These are phyloP conservation scores for Drosophila watanabei DNA, from an alignment of 1,140 invertebrate genomes.

Conservation along the genomic window DNA sequence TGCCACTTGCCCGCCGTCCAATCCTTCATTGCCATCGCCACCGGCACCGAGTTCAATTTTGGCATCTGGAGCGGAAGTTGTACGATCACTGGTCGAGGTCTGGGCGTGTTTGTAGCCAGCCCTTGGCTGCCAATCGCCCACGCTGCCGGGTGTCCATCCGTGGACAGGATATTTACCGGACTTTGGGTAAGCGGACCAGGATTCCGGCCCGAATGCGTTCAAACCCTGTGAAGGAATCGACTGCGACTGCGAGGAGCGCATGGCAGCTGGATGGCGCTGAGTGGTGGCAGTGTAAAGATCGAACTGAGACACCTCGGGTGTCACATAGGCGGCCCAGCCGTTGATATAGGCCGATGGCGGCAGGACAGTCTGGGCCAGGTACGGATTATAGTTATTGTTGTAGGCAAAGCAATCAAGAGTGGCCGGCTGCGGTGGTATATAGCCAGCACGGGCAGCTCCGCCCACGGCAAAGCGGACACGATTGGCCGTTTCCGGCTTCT, in stretches of 20 bases:
- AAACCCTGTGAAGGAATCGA: background rate
- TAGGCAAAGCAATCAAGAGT: slow-evolving; percentile 39
- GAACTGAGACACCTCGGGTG: slow-evolving; percentile 12
- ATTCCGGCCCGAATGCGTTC: background rate
- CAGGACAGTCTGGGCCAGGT: slow-evolving; percentile 50
- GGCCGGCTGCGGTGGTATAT: slow-evolving; percentile 64
- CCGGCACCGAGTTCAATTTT: slow-evolving; percentile 23
- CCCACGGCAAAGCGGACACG: slow-evolving; percentile 46
- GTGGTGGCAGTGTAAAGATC: slow-evolving; percentile 2
- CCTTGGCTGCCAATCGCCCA: slow-evolving; percentile 39
- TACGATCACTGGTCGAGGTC: slow-evolving; percentile 22
- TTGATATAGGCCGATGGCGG: slow-evolving; percentile 71
- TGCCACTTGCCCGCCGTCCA: background rate
- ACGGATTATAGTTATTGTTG: slow-evolving; percentile 56
- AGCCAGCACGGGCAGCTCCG: slow-evolving; percentile 58
- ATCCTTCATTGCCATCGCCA: slow-evolving; percentile 2
- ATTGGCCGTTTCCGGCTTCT: slow-evolving; percentile 88
- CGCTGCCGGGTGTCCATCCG: slow-evolving; percentile 22
- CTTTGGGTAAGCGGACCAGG: slow-evolving; percentile 23
- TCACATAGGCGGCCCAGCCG: slow-evolving; percentile 71
- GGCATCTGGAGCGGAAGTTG: slow-evolving; percentile 18
- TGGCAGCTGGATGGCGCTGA: background rate
- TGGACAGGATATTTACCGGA: background rate
- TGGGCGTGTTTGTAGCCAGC: slow-evolving; percentile 30
- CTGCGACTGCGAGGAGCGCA: background rate